Base-by-base conservation (phyloP, 2,797 vertebrate genomes). In the Spea hammondii region DNA sequence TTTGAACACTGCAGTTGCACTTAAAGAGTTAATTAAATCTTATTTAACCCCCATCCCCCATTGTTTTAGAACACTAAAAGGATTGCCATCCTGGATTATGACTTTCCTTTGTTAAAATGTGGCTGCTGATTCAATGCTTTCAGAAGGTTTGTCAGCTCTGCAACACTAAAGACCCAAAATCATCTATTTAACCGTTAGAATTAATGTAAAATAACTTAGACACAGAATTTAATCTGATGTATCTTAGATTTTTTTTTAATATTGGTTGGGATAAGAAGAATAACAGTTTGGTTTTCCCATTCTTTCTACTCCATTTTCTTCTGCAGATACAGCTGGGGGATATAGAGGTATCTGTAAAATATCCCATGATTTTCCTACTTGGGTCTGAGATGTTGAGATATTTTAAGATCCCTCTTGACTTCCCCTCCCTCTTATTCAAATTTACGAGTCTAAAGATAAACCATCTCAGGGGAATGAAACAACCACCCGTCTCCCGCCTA, bases 381-480 rank as follows among this genome's bases (percentile, higher is more conserved):
- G 48, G 57, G 65, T 12, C 65, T 14, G 49, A 80, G 79, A 80
- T 76, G 68, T 69, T 66, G 73, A 73, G 79, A 82, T 82, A 82
- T 82, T 77, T 82, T 82, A 82, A 74, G 79, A 73, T 77, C 70
- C 65, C 68, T 72, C 75, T 77, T 77, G 64, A 81, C 79, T 72
- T 72, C 79, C 65, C 79, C 79, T 80, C 79, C 73, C 65, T 77
- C 64, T 73, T 73, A 77, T 82, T 82, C 47, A 77, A 48, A 77
- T 77, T 70, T 83, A 85, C 65, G 64, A 5, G 69, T 84, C 81
- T 83, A 88, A 90, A 90, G 85, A 86, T 86, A 88, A 0, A 81
- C 80, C 86, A 86, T 88, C 86, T 88, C 84, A 86, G 85, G 88
- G 88, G 85, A 87, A 87, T 75, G 84, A 74, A 84, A 54, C 48